These are phyloP conservation scores for Coelinius sp. DNA, from an alignment of 2,888 invertebrate species.

Conservation along the genomic window DNA sequence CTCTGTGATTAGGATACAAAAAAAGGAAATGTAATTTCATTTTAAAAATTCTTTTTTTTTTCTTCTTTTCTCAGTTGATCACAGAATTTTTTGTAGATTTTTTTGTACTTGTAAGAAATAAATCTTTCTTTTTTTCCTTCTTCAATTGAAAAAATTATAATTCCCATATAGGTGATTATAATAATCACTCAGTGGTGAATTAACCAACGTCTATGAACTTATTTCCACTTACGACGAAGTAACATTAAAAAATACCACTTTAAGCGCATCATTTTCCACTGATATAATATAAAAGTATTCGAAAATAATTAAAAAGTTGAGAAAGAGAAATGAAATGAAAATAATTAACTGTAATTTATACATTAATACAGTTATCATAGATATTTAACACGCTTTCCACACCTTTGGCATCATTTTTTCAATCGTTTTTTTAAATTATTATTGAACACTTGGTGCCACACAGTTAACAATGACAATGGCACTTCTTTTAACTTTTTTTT, in stretches of 20 bases:
- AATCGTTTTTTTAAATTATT: not conserved
- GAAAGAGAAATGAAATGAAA: not conserved
- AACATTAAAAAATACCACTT: slow-evolving; percentile 11
- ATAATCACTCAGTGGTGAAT: not conserved
- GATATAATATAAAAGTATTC: not conserved
- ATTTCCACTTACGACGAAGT: not conserved
- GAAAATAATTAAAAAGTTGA: not conserved
- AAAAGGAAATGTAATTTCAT: not conserved
- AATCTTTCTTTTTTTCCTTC: slow-evolving; percentile 1
- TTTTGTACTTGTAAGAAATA: not conserved
- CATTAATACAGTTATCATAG: slow-evolving; percentile 16
- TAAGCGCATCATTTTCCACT: slow-evolving; percentile 21
- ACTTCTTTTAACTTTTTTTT: slow-evolving; percentile 16
- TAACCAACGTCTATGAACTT: not conserved
- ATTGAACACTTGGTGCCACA: slow-evolving; percentile 3
- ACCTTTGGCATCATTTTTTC: slow-evolving; percentile 14
- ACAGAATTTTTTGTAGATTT: not conserved
- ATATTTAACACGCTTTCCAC: slow-evolving; percentile 8
- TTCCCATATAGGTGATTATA: no score
- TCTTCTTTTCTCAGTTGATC: not conserved
- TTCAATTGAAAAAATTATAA: not conserved
- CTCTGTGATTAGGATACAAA: not conserved
- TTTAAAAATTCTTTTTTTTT: not conserved
- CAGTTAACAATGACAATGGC: slow-evolving; percentile 25
- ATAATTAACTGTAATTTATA: not conserved